Percentiles rank a stretch among this genome's conserved stretches.
Evolutionary conservation across 2,113 vertebrate species (phyloP).

Genomic region (Desmodus rotundus): DNA sequence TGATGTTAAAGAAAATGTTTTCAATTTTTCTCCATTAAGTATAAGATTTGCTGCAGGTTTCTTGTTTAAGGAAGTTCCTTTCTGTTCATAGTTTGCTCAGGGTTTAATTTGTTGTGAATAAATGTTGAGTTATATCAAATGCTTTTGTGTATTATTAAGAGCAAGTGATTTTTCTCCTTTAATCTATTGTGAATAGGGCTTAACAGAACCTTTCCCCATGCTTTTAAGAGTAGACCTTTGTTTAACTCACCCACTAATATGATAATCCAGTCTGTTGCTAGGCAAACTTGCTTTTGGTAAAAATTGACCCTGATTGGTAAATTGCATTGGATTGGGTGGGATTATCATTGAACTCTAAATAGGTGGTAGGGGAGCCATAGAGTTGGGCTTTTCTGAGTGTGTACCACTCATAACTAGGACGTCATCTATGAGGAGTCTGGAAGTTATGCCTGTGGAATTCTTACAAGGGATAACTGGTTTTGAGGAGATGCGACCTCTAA

Average conservation of each 20-base stretch:
- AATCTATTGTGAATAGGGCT: background rate
- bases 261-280: background rate
- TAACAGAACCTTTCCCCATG: background rate
- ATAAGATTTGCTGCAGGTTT: background rate
- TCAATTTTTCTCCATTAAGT: background rate
- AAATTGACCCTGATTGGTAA: background rate
- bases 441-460: background rate
- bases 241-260: background rate
- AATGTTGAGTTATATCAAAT: background rate
- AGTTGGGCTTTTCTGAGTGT: background rate
- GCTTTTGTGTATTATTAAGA: background rate
- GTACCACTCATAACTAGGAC: background rate
- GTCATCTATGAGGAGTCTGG: background rate
- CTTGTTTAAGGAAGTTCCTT: background rate
- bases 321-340: background rate
- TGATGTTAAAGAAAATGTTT: background rate
- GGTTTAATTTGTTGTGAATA: background rate
- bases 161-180: background rate
- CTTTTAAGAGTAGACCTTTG: background rate
- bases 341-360: background rate
- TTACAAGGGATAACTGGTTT: background rate
- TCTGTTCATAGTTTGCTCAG: background rate
- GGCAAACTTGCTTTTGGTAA: background rate
- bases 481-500: background rate
- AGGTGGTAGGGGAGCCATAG: background rate